Percentiles rank a stretch among this genome's conserved stretches.
Evolutionary conservation across 1,140 invertebrate genomes (phyloP).

Genomic region (Nasonia giraulti): DNA sequence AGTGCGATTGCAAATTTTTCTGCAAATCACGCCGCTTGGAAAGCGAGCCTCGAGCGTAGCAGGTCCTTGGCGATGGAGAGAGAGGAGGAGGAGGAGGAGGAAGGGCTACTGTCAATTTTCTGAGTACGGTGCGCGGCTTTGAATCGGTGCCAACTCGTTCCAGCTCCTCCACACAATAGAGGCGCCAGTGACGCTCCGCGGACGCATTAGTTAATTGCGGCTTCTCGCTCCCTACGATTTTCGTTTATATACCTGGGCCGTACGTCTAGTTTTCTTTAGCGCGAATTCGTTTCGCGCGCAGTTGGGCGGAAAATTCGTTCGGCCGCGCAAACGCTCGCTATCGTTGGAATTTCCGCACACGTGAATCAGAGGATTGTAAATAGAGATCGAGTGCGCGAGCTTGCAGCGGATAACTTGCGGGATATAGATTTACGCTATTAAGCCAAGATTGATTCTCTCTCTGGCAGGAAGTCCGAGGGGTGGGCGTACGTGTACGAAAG

Average conservation of each 20-base stretch:
- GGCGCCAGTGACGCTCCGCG: background rate
- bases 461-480: constrained; percentile 15
- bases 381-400: background rate
- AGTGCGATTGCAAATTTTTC: constrained; percentile 14
- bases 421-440: constrained; percentile 3
- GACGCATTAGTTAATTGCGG: constrained; percentile 65
- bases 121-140: constrained; percentile 62
- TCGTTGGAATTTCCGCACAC: background rate
- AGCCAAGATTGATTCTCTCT: constrained; percentile 44
- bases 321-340: background rate
- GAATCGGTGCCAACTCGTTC: constrained; percentile 70
- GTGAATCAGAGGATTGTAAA: constrained; percentile 12
- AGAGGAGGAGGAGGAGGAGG: constrained; percentile 3
- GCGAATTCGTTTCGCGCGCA: no score
- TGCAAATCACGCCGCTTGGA: constrained; percentile 19
- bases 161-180: constrained; percentile 16
- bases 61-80: constrained; percentile 6
- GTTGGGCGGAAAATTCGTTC: background rate
- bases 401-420: background rate
- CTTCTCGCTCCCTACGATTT: constrained; percentile 29
- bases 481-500: background rate
- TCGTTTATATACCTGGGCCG: background rate
- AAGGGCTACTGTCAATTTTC: constrained; percentile 64
- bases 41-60: background rate
- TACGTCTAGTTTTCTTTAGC: background rate